Evolutionary conservation across 2,888 invertebrate genomes (phyloP).

Genomic region (Lasioglossum oenotherae): DNA sequence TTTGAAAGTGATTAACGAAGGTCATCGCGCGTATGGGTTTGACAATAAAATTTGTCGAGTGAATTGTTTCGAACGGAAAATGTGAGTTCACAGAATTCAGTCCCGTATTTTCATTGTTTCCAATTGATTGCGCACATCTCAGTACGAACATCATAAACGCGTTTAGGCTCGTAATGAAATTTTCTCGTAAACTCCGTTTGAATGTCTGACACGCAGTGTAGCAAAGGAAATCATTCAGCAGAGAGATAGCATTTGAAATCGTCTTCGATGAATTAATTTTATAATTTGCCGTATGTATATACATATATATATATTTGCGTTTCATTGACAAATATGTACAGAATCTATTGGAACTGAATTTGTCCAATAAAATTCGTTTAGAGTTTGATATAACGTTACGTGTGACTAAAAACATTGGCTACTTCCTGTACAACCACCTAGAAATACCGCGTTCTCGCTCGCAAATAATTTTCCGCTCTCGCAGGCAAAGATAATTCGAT

Average conservation of each 20-base stretch:
- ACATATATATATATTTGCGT: constrained; percentile 9
- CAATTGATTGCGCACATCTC: neutral
- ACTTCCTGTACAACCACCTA: constrained; percentile 6
- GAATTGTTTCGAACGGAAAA: neutral
- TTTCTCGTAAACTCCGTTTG: neutral
- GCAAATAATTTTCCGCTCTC: neutral
- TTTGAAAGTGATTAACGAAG: neutral
- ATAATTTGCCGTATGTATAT: constrained; percentile 19
- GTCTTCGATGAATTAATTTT: constrained; percentile 15
- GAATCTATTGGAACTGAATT: constrained; percentile 17
- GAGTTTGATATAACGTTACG: constrained; percentile 20
- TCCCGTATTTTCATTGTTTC: neutral
- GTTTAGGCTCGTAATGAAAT: neutral
- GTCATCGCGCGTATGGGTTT: neutral
- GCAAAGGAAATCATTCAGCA: constrained; percentile 3
- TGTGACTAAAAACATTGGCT: constrained; percentile 14
- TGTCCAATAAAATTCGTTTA: constrained; percentile 22
- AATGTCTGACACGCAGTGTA: neutral
- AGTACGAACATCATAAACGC: neutral
- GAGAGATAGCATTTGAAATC: constrained; percentile 13
- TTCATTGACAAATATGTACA: constrained; percentile 19
- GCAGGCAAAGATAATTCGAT: neutral
- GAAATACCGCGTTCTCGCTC: neutral
- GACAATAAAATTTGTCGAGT: neutral
- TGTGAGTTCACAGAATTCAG: neutral